These are phyloP conservation scores for Vanessa tameamea DNA, from an alignment of 1,140 invertebrate genomes.

Conservation along the genomic window DNA sequence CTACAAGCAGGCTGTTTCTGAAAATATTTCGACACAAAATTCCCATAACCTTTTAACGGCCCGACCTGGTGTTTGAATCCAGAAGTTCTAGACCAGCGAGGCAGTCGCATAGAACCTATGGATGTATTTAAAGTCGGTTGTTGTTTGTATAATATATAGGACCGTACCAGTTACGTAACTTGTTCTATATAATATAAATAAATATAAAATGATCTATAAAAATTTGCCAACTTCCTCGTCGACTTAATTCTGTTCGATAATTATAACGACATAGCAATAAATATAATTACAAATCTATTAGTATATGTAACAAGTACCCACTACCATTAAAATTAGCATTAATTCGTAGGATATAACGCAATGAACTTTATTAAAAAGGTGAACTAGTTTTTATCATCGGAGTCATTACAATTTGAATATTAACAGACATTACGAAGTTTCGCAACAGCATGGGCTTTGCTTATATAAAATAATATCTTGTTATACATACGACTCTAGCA, in stretches of 20 bases:
- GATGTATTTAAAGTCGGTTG: too few relatives aligned
- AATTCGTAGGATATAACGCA: conserved; percentile 59
- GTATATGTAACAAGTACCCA: conserved; percentile 9
- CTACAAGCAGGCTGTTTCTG: too few relatives aligned
- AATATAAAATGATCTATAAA: not conserved
- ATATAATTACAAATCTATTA: not conserved
- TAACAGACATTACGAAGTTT: conserved; percentile 40
- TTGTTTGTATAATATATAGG: too few relatives aligned
- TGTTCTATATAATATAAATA: too few relatives aligned
- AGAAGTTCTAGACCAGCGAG: too few relatives aligned
- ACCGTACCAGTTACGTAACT: too few relatives aligned
- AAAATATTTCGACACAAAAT: too few relatives aligned
- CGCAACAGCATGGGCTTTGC: conserved; percentile 31
- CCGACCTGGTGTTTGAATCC: too few relatives aligned
- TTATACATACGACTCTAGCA: too few relatives aligned
- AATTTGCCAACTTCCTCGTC: not conserved
- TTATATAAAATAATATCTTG: conserved; percentile 14
- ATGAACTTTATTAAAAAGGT: conserved; percentile 56
- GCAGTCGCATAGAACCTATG: too few relatives aligned
- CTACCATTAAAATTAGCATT: conserved; percentile 38
- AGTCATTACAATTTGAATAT: conserved; percentile 49
- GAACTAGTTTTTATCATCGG: conserved; percentile 56
- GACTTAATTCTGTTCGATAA: not conserved
- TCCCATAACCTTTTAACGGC: too few relatives aligned
- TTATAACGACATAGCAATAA: conserved; percentile 1